Conservation (phyloP, 1,140 invertebrate species). For the Portunus trituberculatus region DNA sequence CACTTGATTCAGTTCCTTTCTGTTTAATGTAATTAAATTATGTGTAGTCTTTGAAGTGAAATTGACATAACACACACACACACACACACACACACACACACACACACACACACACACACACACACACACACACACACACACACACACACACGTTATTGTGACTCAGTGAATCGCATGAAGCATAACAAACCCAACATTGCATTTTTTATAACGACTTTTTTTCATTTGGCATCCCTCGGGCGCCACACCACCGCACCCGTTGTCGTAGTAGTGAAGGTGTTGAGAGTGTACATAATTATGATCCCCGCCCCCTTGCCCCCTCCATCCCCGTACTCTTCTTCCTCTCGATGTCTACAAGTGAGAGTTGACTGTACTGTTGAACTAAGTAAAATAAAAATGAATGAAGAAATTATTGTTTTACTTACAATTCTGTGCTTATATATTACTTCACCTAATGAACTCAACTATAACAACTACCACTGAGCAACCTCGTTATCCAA, state of each 20-base stretch:
- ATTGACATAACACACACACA: neutral
- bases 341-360: conserved; percentile 50
- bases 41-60: neutral
- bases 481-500: too few relatives aligned
- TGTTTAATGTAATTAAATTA: neutral
- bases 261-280: conserved; percentile 21
- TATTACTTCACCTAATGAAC: too few relatives aligned
- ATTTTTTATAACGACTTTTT: neutral
- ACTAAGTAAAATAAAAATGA: conserved; percentile 45
- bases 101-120: conserved; percentile 44
- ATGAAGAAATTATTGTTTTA: conserved; percentile 6
- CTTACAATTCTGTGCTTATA: neutral
- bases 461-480: too few relatives aligned
- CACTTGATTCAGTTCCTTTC: too few relatives aligned
- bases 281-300: neutral
- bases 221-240: neutral
- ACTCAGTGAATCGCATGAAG: neutral
- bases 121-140: conserved; percentile 10
- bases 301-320: conserved; percentile 12
- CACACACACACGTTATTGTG: neutral
- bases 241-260: neutral
- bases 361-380: conserved; percentile 54
- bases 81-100: conserved; percentile 33
- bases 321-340: conserved; percentile 30
- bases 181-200: neutral